Evolutionary conservation across 2,797 vertebrate genomes (phyloP).

Genomic region (Sus cebifrons): DNA sequence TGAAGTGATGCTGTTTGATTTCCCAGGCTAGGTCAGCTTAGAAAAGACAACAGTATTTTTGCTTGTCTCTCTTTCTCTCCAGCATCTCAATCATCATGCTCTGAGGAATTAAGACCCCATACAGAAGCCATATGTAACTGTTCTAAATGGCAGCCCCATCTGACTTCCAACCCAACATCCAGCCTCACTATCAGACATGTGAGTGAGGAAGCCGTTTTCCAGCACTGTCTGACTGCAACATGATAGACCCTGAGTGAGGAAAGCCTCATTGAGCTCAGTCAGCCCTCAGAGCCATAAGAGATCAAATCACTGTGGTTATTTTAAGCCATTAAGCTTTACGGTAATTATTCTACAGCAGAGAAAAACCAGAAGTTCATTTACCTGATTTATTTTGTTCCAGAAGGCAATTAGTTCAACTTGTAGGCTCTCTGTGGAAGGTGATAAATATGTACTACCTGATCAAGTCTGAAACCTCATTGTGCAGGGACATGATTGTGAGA

Average conservation of each 20-base stretch:
- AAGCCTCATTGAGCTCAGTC: not conserved
- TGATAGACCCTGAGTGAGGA: not conserved
- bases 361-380: not conserved
- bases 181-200: not conserved
- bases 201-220: not conserved
- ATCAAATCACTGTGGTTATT: not conserved
- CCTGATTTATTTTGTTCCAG: not conserved
- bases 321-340: constrained; percentile 4
- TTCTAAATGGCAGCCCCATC: not conserved
- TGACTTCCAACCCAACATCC: not conserved
- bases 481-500: not conserved
- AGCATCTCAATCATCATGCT: not conserved
- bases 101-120: not conserved
- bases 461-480: not conserved
- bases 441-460: not conserved
- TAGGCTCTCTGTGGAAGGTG: not conserved
- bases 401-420: not conserved
- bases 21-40: not conserved
- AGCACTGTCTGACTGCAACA: not conserved
- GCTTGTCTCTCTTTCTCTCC: not conserved
- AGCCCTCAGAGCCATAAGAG: not conserved
- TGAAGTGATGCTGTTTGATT: not conserved
- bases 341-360: not conserved
- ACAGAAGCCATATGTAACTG: not conserved
- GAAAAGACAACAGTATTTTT: not conserved